Evolutionary conservation across 2,797 vertebrate genomes (phyloP), one percentile per base, ranked within the genome.

Genomic region (Gymnothorax javanicus): DNA sequence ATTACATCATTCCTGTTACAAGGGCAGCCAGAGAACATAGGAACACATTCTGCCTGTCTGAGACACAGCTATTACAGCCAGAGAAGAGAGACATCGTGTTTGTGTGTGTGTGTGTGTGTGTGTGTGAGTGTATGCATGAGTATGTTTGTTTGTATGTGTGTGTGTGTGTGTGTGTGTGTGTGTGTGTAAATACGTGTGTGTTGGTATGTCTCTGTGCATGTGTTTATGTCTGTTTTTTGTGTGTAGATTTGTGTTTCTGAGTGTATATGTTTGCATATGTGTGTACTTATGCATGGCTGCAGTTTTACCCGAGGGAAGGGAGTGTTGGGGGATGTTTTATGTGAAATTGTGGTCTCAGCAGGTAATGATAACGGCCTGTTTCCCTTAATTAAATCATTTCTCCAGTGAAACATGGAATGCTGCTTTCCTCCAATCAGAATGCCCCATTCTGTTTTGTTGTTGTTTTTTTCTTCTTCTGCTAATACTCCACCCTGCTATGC

Each of bases 1-100:
- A 94, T 93, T 93, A 93, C 95, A 96, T 96, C 95, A n/a, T 43
- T 9, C 91, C 94, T 94, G 92, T 88, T 90, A 93, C 90, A 93
- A 94, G 94, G 95, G 92, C 93, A 95, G 92, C 94, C 94, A 94
- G 93, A 91, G 93, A 92, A 94, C 33, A 43, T 2, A 43, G 33
- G 33, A 43, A 43, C 33, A 43, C 33, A 43, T 43, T 43, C 33
- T 43, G 33, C 33, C 33, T 43, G 33, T 43, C 33, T 43, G 33
- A 43, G 33, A 43, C 33, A 43, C 92, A 93, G 94, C 93, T 95
- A 93, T 94, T 87, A 94, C 93, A 94, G 95, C 91, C 92, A 86
- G n/a, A n/a, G n/a, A 93, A 93, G 92, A 89, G 91, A 89, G 88
- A 89, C 69, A 87, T 4, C 13, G 57, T 50, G 54, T 90, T 85